These are phyloP conservation scores for Camponotus vicinus DNA, from an alignment of 1,140 invertebrate genomes.

Conservation along the genomic window DNA sequence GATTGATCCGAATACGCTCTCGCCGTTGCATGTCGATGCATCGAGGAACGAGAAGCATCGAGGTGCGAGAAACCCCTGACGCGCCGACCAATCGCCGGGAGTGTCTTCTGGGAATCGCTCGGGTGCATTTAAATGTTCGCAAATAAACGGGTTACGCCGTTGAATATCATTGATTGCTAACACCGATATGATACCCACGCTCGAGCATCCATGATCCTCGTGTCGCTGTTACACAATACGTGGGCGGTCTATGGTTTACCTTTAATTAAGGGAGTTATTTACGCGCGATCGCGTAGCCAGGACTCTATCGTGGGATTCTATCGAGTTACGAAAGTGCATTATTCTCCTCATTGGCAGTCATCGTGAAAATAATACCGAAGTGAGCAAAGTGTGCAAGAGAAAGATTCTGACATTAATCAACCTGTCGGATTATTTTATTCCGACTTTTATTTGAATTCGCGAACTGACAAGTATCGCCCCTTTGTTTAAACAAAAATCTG, in stretches of 20 bases:
- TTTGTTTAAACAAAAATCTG: background rate
- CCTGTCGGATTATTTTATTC: background rate
- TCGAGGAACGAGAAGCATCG: slow-evolving; percentile 58
- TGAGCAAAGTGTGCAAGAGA: background rate
- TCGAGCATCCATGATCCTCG: slow-evolving; percentile 68
- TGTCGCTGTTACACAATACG: slow-evolving; percentile 17
- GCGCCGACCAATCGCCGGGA: slow-evolving; percentile 77
- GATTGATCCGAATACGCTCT: slow-evolving; percentile 26
- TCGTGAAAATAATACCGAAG: background rate
- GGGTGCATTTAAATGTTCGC: slow-evolving; percentile 79
- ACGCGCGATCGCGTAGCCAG: slow-evolving; percentile 9
- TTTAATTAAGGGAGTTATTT: slow-evolving; percentile 51
- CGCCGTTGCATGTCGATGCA: slow-evolving; percentile 57
- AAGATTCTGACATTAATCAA: background rate
- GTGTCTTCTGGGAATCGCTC: slow-evolving; percentile 81
- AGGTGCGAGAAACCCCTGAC: slow-evolving; percentile 72
- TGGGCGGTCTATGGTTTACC: slow-evolving; percentile 33
- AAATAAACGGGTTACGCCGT: slow-evolving; percentile 68
- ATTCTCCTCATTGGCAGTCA: background rate
- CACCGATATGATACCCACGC: slow-evolving; percentile 75
- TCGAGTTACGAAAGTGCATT: slow-evolving; percentile 15
- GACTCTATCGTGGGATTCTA: slow-evolving; percentile 4
- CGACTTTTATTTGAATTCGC: background rate
- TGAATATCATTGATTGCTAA: slow-evolving; percentile 74
- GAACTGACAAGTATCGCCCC: background rate